Evolutionary conservation across 1,140 invertebrate genomes (phyloP).

Genomic region (Triops cancriformis): DNA sequence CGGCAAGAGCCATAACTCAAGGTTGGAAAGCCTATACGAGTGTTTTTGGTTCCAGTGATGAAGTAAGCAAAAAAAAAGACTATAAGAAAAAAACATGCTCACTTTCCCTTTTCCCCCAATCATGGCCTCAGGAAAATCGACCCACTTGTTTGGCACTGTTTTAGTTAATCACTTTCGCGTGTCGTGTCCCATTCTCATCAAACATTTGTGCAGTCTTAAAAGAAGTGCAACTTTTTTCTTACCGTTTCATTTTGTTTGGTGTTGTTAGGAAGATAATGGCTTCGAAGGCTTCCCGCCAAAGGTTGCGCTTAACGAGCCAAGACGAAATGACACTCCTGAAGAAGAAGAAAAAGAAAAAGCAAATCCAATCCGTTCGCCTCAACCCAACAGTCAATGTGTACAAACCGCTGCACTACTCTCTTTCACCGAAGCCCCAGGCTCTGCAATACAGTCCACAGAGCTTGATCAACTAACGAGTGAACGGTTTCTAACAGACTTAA

Average conservation of each 20-base stretch:
- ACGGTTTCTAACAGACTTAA: neutral
- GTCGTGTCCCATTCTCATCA: neutral
- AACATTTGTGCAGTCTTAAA: neutral
- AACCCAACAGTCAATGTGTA: neutral
- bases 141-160: constrained; percentile 1
- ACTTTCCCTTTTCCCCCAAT: constrained; percentile 26
- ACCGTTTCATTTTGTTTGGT: constrained; percentile 28
- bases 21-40: constrained; percentile 41
- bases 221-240: neutral
- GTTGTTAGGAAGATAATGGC: constrained; percentile 22
- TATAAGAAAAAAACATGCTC: constrained; percentile 28
- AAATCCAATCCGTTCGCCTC: neutral
- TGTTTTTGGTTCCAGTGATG: constrained; percentile 42
- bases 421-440: neutral
- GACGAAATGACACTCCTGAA: neutral
- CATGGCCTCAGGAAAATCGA: constrained; percentile 24
- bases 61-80: constrained; percentile 41
- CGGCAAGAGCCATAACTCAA: constrained; percentile 31
- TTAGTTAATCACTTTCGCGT: neutral
- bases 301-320: constrained; percentile 11
- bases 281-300: constrained; percentile 25
- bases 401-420: neutral
- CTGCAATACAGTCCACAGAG: neutral
- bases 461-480: neutral
- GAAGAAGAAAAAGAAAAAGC: neutral